A percentile compares a stretch with the other conserved stretches of the same genome.
Conservation (phyloP, 2,797 vertebrate genomes). For the Molothrus aeneus region DNA sequence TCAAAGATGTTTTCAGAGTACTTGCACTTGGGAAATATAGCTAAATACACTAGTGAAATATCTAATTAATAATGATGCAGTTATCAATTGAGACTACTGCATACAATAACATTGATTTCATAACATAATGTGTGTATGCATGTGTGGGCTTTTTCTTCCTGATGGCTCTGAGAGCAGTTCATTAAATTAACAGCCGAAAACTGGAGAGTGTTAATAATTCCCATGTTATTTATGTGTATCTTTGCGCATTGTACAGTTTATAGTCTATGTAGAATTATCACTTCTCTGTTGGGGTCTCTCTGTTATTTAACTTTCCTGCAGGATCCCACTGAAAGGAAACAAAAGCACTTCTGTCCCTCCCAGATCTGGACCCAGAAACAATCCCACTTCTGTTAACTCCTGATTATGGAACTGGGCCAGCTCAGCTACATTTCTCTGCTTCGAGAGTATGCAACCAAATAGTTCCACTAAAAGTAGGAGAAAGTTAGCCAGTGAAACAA, state of each 20-base stretch:
- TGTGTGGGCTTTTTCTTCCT: not conserved
- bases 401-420: conserved; percentile 6
- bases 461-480: not conserved
- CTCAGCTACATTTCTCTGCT: conserved; percentile 5
- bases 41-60: not conserved
- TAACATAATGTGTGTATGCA: rapidly evolving
- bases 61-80: not conserved
- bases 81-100: not conserved
- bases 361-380: not conserved
- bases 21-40: not conserved
- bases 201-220: not conserved
- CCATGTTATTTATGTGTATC: not conserved
- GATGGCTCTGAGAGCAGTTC: not conserved
- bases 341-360: conserved; percentile 18
- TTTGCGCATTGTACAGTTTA: not conserved
- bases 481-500: not conserved
- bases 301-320: not conserved
- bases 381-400: conserved; percentile 14
- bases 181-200: not conserved
- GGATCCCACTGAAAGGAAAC: not conserved
- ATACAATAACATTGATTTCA: not conserved
- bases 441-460: not conserved
- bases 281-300: not conserved
- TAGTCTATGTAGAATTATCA: not conserved
- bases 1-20: not conserved